These are phyloP conservation scores for Chionis minor DNA, from an alignment of 2,113 vertebrate genomes.

Conservation along the genomic window DNA sequence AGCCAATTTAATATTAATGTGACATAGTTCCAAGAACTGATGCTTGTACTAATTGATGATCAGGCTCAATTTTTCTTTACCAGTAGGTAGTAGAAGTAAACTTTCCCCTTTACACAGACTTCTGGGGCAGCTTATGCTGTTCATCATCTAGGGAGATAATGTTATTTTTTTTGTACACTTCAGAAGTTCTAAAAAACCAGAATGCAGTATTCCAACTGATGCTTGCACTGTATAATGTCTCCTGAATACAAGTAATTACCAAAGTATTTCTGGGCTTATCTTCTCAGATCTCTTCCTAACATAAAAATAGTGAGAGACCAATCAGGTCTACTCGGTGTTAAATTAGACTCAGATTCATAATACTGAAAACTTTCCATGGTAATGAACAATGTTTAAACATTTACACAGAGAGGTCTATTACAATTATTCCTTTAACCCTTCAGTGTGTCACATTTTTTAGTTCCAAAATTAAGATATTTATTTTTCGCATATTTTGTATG, in stretches of 20 bases:
- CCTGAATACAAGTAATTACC: not conserved
- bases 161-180: not conserved
- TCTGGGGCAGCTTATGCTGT: not conserved
- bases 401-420: not conserved
- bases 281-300: not conserved
- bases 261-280: not conserved
- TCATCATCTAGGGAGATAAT: fast-evolving
- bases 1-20: not conserved
- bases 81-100: not conserved
- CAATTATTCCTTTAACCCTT: not conserved
- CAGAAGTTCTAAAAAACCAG: not conserved
- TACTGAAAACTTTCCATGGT: not conserved
- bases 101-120: not conserved
- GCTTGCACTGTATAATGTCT: not conserved
- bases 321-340: not conserved
- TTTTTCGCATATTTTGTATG: not conserved
- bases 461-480: not conserved
- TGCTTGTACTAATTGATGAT: not conserved
- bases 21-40: not conserved
- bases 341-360: not conserved
- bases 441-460: not conserved
- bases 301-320: not conserved
- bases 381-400: not conserved
- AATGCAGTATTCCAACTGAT: not conserved
- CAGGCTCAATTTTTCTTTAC: not conserved